A percentile compares a stretch with the other conserved stretches of the same genome.
Conservation (phyloP, 2,888 invertebrate species). For the Caprella mutica region DNA sequence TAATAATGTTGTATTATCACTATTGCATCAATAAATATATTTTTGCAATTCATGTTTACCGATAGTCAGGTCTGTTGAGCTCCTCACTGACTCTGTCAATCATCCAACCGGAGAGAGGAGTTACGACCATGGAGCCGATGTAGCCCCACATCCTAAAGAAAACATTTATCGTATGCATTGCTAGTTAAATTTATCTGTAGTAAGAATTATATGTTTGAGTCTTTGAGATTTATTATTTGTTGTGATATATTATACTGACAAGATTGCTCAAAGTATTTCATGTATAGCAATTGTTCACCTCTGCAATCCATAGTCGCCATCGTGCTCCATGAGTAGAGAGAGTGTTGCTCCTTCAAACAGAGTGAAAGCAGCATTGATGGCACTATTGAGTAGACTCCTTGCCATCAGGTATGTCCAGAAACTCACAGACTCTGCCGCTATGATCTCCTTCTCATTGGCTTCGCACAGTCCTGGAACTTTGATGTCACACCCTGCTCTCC, state of each 20-base stretch:
- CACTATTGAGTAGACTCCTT: slow-evolving; percentile 41
- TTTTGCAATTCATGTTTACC: too few species aligned
- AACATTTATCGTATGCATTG: too few species aligned
- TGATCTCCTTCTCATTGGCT: slow-evolving; percentile 4
- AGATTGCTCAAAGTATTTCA: too few species aligned
- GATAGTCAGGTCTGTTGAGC: slow-evolving; percentile 58
- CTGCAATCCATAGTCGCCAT: slow-evolving; percentile 30
- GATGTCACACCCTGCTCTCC: slow-evolving; percentile 15
- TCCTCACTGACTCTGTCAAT: slow-evolving; percentile 60
- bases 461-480: slow-evolving; percentile 23
- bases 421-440: slow-evolving; percentile 44
- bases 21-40: too few species aligned
- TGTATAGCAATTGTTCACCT: too few species aligned
- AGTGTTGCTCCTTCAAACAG: slow-evolving; percentile 31
- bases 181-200: too few species aligned
- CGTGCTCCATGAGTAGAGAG: slow-evolving; percentile 27
- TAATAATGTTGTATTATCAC: too few species aligned
- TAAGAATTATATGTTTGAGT: too few species aligned
- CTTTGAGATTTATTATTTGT: too few species aligned
- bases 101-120: slow-evolving; percentile 50
- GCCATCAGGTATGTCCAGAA: slow-evolving; percentile 54
- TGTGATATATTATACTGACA: too few species aligned
- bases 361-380: slow-evolving; percentile 42
- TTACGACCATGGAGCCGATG: slow-evolving; percentile 25
- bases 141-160: slow-evolving; percentile 20